Percentiles rank a stretch among this genome's conserved stretches.
Evolutionary conservation across 1,140 invertebrate genomes (phyloP).

Genomic region (Drosophila ironensis): DNA sequence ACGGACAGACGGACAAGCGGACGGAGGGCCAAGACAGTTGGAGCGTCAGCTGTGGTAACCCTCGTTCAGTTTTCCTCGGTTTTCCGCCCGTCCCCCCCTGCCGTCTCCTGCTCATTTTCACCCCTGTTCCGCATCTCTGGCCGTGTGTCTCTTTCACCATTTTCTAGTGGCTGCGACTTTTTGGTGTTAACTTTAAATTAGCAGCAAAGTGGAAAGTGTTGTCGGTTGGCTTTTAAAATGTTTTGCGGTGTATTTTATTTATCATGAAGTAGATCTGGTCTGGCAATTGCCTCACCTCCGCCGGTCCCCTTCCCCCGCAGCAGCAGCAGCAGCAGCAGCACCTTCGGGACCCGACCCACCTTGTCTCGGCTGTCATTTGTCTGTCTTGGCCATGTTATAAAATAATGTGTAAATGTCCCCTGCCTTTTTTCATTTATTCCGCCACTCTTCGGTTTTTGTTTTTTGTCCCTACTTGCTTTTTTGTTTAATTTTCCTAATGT

Average conservation of each 20-base stretch:
- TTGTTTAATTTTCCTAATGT: conserved; percentile 57
- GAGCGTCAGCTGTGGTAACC: conserved; percentile 43
- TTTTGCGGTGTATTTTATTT: conserved; percentile 78
- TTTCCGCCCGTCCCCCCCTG: background rate
- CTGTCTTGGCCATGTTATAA: conserved; percentile 49
- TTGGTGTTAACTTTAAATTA: conserved; percentile 79
- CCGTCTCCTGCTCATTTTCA: background rate
- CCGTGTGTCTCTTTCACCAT: conserved; percentile 26
- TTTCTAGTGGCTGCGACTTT: conserved; percentile 70
- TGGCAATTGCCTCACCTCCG: conserved; percentile 30
- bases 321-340: too few species aligned
- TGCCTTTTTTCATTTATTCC: conserved; percentile 15
- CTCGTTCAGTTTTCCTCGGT: conserved; percentile 15
- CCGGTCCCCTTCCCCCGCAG: background rate
- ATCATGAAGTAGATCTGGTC: conserved; percentile 68
- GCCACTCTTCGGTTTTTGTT: conserved; percentile 11
- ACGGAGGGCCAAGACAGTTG: conserved; percentile 23
- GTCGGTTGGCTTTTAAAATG: conserved; percentile 79
- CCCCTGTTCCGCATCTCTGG: background rate
- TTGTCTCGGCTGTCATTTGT: conserved; percentile 52
- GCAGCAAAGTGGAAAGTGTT: conserved; percentile 80
- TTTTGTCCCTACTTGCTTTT: conserved; percentile 9
- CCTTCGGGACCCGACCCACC: conserved; percentile 16
- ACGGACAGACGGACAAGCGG: conserved; percentile 16
- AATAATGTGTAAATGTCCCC: conserved; percentile 56